Evolutionary conservation across 2,888 invertebrate species (phyloP).

Genomic region (Brenthis daphne): DNA sequence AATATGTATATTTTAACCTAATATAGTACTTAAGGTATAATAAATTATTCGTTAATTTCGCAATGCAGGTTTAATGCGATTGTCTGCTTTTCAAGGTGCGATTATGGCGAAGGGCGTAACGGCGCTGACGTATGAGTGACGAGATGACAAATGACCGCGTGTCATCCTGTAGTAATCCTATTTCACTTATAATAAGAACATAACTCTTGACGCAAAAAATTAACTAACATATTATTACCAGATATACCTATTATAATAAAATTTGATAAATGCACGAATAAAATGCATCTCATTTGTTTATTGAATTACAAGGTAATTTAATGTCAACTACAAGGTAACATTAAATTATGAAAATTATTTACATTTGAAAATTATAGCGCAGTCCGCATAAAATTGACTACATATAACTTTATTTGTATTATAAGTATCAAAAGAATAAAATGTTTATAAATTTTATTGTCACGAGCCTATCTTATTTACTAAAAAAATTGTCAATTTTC

Average conservation of each 20-base stretch:
- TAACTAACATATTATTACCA: neutral
- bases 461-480: constrained; percentile 6
- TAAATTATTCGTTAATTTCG: constrained; percentile 28
- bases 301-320: too few species aligned
- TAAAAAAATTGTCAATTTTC: constrained; percentile 27
- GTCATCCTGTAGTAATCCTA: constrained; percentile 46
- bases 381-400: too few species aligned
- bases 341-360: too few species aligned
- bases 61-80: constrained; percentile 29
- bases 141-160: constrained; percentile 69
- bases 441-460: neutral
- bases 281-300: too few species aligned
- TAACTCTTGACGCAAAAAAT: constrained; percentile 5
- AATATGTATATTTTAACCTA: neutral
- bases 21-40: constrained; percentile 16
- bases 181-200: constrained; percentile 35
- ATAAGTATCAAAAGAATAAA: neutral
- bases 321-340: too few species aligned
- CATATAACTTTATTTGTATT: too few species aligned
- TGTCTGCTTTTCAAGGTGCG: constrained; percentile 44
- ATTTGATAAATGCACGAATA: neutral
- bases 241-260: neutral
- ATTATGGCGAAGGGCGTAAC: constrained; percentile 69
- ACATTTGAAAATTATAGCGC: too few species aligned
- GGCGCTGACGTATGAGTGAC: constrained; percentile 68